phyloP scores from a whole-genome alignment of 2,113 vertebrate species.

The Pygoscelis adeliae region DNA sequence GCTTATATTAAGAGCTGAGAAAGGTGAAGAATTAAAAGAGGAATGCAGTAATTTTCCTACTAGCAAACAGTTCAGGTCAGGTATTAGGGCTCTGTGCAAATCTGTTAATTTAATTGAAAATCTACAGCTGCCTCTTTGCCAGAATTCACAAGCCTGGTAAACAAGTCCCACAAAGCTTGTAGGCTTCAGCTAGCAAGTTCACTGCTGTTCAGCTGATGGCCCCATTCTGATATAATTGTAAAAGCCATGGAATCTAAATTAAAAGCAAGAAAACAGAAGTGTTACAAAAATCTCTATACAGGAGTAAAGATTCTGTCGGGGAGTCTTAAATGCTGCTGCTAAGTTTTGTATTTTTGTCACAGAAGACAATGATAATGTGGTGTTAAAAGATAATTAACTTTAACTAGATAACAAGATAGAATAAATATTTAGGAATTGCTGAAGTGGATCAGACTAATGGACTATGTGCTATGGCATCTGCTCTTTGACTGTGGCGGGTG shows the following conservation, averaged over 20 bases:
- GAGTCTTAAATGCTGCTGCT: background rate
- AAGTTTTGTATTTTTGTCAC: background rate
- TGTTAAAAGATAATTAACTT: background rate
- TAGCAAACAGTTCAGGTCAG: background rate
- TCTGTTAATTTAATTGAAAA: conserved; percentile 15
- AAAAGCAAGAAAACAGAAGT: background rate
- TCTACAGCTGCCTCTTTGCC: background rate
- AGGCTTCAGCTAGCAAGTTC: background rate
- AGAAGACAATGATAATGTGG: background rate
- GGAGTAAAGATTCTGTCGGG: background rate
- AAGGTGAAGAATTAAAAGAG: background rate
- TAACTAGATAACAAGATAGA: background rate
- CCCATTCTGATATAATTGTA: background rate
- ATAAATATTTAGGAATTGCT: background rate
- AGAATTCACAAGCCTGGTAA: background rate
- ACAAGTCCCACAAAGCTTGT: background rate
- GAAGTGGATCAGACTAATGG: background rate
- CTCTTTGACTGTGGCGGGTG: background rate
- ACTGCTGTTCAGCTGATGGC: background rate
- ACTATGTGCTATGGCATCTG: background rate
- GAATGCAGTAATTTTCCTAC: background rate
- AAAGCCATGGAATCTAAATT: background rate
- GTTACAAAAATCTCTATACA: background rate
- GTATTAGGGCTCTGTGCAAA: background rate
- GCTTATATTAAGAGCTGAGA: background rate